These are phyloP conservation scores for Pogonocherus hispidulus DNA, from an alignment of 2,888 invertebrate genomes.

Conservation along the genomic window DNA sequence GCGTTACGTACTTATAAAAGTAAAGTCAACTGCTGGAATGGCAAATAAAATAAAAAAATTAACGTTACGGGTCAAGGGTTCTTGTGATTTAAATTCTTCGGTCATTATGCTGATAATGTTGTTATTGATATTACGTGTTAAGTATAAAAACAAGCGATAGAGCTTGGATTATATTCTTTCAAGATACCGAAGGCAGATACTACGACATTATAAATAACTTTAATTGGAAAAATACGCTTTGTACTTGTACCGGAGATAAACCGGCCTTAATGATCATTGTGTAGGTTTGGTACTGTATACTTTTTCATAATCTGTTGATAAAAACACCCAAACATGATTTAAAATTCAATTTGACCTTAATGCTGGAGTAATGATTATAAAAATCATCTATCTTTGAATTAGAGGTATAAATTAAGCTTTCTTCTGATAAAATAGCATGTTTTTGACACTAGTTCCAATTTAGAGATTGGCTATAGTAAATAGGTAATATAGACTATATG, in stretches of 20 bases:
- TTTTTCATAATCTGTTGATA: not conserved
- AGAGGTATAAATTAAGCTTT: no score
- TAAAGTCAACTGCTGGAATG: not conserved
- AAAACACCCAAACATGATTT: not conserved
- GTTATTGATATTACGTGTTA: constrained; percentile 13
- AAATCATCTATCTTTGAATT: no score
- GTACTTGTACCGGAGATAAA: not conserved
- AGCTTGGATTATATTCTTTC: not conserved
- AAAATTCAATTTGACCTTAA: not conserved
- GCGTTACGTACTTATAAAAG: constrained; percentile 1
- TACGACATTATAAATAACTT: constrained; percentile 2
- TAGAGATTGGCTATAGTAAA: no score
- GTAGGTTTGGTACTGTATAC: not conserved
- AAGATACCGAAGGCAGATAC: constrained; percentile 4
- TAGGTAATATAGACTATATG: no score
- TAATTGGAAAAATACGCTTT: not conserved
- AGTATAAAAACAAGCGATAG: not conserved
- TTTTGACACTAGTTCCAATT: no score
- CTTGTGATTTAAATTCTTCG: constrained; percentile 5
- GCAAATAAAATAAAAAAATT: not conserved
- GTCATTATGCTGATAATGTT: constrained; percentile 12
- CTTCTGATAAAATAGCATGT: no score
- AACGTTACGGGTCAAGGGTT: not conserved
- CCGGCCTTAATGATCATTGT: not conserved
- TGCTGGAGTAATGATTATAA: not conserved